Evolutionary conservation across 2,797 vertebrate genomes (phyloP).

Genomic region (Tragelaphus eurycerus): DNA sequence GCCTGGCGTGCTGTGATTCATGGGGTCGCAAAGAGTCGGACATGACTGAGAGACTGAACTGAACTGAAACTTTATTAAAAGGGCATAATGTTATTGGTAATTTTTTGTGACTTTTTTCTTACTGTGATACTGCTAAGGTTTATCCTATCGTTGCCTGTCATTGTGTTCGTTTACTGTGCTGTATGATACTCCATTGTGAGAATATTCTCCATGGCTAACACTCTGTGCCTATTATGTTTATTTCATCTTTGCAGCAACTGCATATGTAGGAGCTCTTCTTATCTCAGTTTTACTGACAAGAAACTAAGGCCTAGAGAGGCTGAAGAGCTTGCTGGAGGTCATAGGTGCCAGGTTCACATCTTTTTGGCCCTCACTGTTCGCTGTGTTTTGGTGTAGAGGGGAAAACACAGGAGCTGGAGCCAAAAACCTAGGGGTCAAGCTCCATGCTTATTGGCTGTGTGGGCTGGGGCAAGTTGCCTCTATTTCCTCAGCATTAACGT

Average conservation of each 20-base stretch:
- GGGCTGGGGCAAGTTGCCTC: neutral
- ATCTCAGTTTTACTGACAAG: neutral
- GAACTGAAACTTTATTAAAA: neutral
- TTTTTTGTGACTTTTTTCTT: neutral
- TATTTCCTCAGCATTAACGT: neutral
- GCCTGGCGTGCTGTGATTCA: no score
- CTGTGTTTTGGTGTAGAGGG: neutral
- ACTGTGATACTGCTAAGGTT: neutral
- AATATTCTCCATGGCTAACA: neutral
- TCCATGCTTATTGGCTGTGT: neutral
- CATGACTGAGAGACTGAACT: no score
- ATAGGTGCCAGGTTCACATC: neutral
- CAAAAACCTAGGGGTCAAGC: neutral
- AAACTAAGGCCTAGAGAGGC: neutral
- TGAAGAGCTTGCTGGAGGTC: neutral
- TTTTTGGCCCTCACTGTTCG: neutral
- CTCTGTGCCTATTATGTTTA: neutral
- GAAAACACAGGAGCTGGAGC: neutral
- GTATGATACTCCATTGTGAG: neutral
- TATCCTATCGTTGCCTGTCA: neutral
- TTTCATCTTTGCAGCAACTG: neutral
- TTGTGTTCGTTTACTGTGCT: neutral
- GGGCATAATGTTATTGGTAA: neutral
- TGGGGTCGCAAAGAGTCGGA: no score
- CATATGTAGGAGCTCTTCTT: neutral